Evolutionary conservation across 2,888 invertebrate genomes (phyloP), one percentile per base, ranked within the genome.

Genomic region (Drosophila kambysellisi): DNA sequence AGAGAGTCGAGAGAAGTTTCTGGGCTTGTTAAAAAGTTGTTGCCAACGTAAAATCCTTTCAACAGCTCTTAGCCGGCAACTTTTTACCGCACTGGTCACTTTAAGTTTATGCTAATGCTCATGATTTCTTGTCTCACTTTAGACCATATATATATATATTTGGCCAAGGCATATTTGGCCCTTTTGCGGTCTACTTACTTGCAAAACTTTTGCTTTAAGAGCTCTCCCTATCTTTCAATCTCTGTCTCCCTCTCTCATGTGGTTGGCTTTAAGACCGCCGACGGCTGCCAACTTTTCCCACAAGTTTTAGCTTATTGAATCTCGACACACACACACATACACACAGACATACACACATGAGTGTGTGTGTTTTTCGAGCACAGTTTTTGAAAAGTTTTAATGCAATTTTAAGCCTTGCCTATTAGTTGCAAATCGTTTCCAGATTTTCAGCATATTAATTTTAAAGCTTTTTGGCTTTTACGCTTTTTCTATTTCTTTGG

Each of bases 331-430:
- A 56, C 54, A 48, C 35, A 54, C 32, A 12, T n/a, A 46, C 35
- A 52, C 35, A 15, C 15, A 32, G 30, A 20, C 48, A 41, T 20
- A 46, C 37, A 50, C 30, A 54, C 33, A 32, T 41, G 32, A 46
- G 54, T 57, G n/a, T 63, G 62, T 62, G 57, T 64, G 56, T 64
- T 68, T 62, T 51, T 64, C 50, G 62, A 62, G 51, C 64, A 60
- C 53, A 71, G 65, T 74, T 81, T 84, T 59, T 11, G 57, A 63
- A 70, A 89, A 89, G 70, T 84, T 80, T 88, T 88, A 85, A 85
- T 89, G 88, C 85, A 89, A 82, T 89, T 89, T 88, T 79, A 88
- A 85, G 87, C 80, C 85, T 65, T 73, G 74, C 63, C 75, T 88
- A 84, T 88, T 84, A 88, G 90, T 77, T 88, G 85, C 75, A 88